Conservation (phyloP, 2,113 vertebrate genomes). For the Daubentonia madagascariensis region DNA sequence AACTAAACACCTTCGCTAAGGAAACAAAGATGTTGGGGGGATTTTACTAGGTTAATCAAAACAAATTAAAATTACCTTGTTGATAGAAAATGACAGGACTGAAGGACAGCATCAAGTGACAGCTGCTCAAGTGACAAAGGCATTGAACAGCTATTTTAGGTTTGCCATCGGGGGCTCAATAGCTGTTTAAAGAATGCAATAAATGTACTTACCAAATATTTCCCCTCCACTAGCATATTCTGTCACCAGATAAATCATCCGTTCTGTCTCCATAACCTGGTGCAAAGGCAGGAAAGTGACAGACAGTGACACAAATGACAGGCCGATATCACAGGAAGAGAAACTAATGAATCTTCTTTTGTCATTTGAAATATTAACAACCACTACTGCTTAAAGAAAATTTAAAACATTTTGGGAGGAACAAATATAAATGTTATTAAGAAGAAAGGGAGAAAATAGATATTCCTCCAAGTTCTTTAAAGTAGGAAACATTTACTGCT, state of each 20-base stretch:
- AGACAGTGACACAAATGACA: slow-evolving; percentile 68
- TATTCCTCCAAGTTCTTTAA: neutral
- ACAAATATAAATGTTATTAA: neutral
- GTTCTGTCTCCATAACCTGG: slow-evolving; percentile 99
- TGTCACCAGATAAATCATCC: slow-evolving; percentile 99
- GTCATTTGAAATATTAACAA: neutral
- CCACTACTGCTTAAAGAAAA: neutral
- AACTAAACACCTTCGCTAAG: slow-evolving; percentile 9
- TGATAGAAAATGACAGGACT: slow-evolving; percentile 35
- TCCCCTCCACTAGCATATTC: slow-evolving; percentile 99
- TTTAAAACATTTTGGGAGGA: neutral
- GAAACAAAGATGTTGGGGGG: slow-evolving; percentile 28
- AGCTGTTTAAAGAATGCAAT: slow-evolving; percentile 75
- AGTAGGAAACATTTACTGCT: neutral
- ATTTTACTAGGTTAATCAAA: neutral
- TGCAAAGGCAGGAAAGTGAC: slow-evolving; percentile 77
- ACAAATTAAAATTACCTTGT: neutral
- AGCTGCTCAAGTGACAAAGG: slow-evolving; percentile 18
- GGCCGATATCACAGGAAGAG: neutral
- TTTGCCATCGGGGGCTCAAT: slow-evolving; percentile 17
- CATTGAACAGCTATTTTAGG: slow-evolving; percentile 58
- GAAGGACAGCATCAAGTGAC: slow-evolving; percentile 60
- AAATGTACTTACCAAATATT: slow-evolving; percentile 94
- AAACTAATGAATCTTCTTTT: neutral
- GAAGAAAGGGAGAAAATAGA: neutral